Conservation (phyloP, 2,797 vertebrate species). For the Pygocentrus nattereri region DNA sequence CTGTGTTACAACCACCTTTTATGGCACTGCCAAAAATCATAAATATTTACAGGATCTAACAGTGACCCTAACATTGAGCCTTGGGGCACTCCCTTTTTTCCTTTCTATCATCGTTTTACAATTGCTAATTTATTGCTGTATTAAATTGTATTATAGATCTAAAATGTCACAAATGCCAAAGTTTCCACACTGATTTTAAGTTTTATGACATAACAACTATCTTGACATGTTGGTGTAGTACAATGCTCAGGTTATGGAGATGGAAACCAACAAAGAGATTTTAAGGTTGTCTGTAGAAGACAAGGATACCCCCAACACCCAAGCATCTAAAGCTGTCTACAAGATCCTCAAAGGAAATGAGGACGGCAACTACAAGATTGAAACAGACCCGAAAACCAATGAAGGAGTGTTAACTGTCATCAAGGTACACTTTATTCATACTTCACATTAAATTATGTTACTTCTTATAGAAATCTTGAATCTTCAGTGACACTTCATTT, state of each 20-base stretch:
- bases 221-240: slow-evolving; percentile 64
- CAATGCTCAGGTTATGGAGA: slow-evolving; percentile 63
- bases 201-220: not conserved
- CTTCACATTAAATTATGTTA: not conserved
- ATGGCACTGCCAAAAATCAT: too few species aligned
- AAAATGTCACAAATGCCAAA: too few species aligned
- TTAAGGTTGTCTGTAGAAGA: slow-evolving; percentile 79
- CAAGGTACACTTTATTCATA: slow-evolving; percentile 74
- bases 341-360: slow-evolving; percentile 78
- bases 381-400: slow-evolving; percentile 81
- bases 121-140: too few species aligned
- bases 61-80: not conserved
- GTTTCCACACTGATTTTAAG: too few species aligned
- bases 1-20: too few species aligned
- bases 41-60: too few species aligned
- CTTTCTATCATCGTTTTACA: too few species aligned
- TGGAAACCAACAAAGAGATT: slow-evolving; percentile 42
- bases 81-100: not conserved
- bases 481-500: too few species aligned
- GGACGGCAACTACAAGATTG: slow-evolving; percentile 72
- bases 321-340: slow-evolving; percentile 80
- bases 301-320: slow-evolving; percentile 72
- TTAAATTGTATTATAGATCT: too few species aligned
- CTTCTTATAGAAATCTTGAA: too few species aligned
- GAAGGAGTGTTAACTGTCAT: slow-evolving; percentile 82